phyloP scores from a whole-genome alignment of 2,113 vertebrate genomes.

The Psammodynastes pulverulentus region DNA sequence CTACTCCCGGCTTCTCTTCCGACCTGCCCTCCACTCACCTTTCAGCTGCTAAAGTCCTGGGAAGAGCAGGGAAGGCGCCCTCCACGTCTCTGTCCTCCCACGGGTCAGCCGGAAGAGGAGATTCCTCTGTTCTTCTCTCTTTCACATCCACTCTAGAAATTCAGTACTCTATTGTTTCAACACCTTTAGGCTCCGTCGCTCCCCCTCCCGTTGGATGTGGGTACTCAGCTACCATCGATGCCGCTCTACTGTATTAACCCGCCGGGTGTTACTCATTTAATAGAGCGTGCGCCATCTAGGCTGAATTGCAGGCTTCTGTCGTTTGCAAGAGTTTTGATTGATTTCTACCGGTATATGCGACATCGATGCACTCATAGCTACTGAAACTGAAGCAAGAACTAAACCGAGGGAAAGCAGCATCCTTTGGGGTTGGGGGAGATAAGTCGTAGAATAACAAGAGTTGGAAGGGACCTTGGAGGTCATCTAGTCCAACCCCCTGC shows the following conservation, averaged over 20 bases:
- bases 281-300: neutral
- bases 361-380: too few species aligned
- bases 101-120: neutral
- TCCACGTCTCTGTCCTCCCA: neutral
- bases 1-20: neutral
- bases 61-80: neutral
- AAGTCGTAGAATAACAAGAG: too few species aligned
- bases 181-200: neutral
- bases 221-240: neutral
- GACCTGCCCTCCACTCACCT: neutral
- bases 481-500: too few species aligned
- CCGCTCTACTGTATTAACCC: neutral
- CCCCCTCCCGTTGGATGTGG: neutral
- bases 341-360: too few species aligned
- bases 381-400: neutral
- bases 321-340: neutral
- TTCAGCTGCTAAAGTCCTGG: neutral
- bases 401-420: neutral
- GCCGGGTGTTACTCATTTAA: neutral
- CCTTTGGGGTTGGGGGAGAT: rapidly evolving
- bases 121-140: neutral
- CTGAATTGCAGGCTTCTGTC: neutral
- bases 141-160: neutral
- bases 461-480: too few species aligned
- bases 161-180: neutral